Conservation (phyloP, 2,888 invertebrate species). For the Camptogramma bilineatum region DNA sequence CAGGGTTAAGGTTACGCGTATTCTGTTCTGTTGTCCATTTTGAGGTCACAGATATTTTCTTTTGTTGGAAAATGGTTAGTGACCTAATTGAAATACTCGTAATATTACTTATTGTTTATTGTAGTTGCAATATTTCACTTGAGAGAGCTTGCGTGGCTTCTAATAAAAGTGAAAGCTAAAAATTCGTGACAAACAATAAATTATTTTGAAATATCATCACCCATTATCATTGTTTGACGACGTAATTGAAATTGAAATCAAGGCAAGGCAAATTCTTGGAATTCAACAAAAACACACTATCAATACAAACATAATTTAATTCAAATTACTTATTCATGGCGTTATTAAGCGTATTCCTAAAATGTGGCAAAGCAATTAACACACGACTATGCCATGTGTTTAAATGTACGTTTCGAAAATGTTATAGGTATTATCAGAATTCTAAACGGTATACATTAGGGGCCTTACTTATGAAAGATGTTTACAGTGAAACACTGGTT, state of each 20-base stretch:
- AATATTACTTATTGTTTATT: not conserved
- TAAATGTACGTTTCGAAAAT: too few species aligned
- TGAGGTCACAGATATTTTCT: constrained; percentile 21
- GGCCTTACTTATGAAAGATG: too few species aligned
- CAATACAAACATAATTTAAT: too few species aligned
- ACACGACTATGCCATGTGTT: too few species aligned
- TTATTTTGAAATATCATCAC: not conserved
- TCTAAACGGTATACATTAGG: too few species aligned
- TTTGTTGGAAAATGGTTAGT: constrained; percentile 14
- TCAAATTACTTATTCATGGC: too few species aligned
- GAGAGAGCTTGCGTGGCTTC: not conserved
- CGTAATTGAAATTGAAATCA: not conserved
- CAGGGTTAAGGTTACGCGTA: constrained; percentile 46
- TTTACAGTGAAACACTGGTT: too few species aligned
- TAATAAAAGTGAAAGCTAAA: too few species aligned
- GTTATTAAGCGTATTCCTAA: too few species aligned
- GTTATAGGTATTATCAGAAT: too few species aligned
- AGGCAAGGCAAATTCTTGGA: not conserved
- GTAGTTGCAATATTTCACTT: not conserved
- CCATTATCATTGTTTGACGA: not conserved
- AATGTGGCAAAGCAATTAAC: too few species aligned
- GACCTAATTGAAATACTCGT: not conserved
- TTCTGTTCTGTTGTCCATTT: constrained; percentile 32
- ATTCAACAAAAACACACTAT: too few species aligned
- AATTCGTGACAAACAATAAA: not conserved